Conservation (phyloP, 2,888 invertebrate species). For the Diloba caeruleocephala region DNA sequence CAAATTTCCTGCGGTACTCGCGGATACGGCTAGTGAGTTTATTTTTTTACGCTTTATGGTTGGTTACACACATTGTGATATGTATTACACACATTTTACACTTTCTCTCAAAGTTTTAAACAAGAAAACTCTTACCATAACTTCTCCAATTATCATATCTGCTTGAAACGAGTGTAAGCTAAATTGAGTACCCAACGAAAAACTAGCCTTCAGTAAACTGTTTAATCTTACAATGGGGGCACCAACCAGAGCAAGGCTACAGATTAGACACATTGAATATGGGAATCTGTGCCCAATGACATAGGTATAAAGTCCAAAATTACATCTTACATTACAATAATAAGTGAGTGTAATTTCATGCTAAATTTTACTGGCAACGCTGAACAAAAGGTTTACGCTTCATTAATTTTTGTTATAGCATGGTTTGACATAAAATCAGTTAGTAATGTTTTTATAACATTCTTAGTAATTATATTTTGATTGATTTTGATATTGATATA, state of each 20-base stretch:
- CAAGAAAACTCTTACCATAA: too few species aligned
- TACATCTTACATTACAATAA: slow-evolving; percentile 5
- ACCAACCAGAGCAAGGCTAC: slow-evolving; percentile 27
- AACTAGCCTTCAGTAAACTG: slow-evolving; percentile 17
- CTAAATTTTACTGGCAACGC: slow-evolving; percentile 17
- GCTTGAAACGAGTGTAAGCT: not conserved
- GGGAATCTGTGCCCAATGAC: slow-evolving; percentile 1
- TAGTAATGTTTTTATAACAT: too few species aligned
- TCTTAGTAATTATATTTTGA: too few species aligned
- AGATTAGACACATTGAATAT: not conserved
- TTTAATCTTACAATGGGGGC: slow-evolving; percentile 12
- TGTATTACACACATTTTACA: too few species aligned
- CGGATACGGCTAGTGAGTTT: too few species aligned
- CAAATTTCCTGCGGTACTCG: too few species aligned
- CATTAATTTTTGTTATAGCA: slow-evolving; percentile 16
- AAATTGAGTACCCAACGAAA: not conserved
- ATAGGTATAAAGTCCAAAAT: not conserved
- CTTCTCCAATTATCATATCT: too few species aligned
- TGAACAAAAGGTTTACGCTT: slow-evolving; percentile 17
- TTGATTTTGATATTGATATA: too few species aligned
- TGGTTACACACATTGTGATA: too few species aligned
- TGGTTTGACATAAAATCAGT: slow-evolving; percentile 17
- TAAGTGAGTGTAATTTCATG: slow-evolving; percentile 5
- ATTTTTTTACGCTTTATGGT: too few species aligned
- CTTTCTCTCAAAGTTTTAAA: too few species aligned